A percentile compares a stretch with the other conserved stretches of the same genome.
These are phyloP conservation scores for Eulemur rufifrons DNA, from an alignment of 2,113 vertebrate genomes.

Conservation along the genomic window DNA sequence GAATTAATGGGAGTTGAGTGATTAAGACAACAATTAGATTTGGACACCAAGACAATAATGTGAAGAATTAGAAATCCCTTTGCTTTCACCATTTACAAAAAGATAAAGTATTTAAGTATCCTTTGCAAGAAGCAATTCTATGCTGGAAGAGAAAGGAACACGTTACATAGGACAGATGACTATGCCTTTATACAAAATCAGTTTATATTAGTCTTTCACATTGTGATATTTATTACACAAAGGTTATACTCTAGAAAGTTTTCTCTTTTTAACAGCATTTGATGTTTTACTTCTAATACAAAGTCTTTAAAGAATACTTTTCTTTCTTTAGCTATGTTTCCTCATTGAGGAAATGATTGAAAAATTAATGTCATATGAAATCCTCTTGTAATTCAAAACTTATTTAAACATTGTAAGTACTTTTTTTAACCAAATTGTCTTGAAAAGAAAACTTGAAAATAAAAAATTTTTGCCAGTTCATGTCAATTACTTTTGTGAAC, in stretches of 20 bases:
- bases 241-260: background rate
- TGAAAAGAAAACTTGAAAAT: conserved; percentile 24
- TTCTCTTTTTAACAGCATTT: background rate
- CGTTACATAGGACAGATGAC: background rate
- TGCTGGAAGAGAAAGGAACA: background rate
- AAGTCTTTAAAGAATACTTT: conserved; percentile 30
- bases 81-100: background rate
- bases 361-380: conserved; percentile 61
- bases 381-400: conserved; percentile 61
- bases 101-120: background rate
- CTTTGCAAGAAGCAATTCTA: background rate
- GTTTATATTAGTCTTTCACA: background rate
- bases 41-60: background rate
- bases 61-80: background rate
- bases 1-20: background rate
- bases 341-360: conserved; percentile 50
- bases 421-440: conserved; percentile 69
- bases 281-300: background rate
- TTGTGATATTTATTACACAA: background rate
- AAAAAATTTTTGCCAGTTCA: conserved; percentile 53
- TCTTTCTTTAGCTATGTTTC: conserved; percentile 44
- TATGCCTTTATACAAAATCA: background rate
- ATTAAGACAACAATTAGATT: background rate
- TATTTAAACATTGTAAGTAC: conserved; percentile 54
- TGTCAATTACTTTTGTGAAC: conserved; percentile 67